phyloP scores from a whole-genome alignment of 2,888 invertebrate species.

The Cerastis rubricosa region DNA sequence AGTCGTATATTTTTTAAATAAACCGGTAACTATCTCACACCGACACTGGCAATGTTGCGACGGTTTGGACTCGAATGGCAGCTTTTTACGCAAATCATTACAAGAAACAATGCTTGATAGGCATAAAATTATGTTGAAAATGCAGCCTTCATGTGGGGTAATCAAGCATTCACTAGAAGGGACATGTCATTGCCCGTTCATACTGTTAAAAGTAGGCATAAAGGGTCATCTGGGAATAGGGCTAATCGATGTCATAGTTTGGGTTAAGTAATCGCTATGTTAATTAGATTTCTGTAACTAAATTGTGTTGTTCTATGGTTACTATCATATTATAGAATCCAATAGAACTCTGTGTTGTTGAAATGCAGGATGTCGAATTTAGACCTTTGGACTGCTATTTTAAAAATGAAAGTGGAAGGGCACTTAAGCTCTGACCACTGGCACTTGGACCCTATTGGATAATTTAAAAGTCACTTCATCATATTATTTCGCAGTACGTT shows the following conservation, averaged over 20 bases:
- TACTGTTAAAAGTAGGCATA: slow-evolving; percentile 19
- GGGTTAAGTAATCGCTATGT: slow-evolving; percentile 6
- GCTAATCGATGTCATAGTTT: slow-evolving; percentile 31
- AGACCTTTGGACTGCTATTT: not conserved
- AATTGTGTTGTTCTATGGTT: not conserved
- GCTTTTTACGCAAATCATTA: slow-evolving; percentile 60
- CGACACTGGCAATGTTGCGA: slow-evolving; percentile 56
- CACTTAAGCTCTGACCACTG: too few species aligned
- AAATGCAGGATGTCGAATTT: not conserved
- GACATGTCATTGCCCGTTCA: slow-evolving; percentile 45
- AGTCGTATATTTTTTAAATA: slow-evolving; percentile 34
- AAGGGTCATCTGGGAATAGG: slow-evolving; percentile 15
- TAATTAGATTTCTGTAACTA: slow-evolving; percentile 6
- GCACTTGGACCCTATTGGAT: not conserved
- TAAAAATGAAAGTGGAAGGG: not conserved
- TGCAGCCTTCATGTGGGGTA: slow-evolving; percentile 52
- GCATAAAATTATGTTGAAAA: slow-evolving; percentile 64
- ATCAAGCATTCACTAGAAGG: slow-evolving; percentile 58
- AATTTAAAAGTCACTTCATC: not conserved
- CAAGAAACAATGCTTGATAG: slow-evolving; percentile 62
- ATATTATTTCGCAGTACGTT: too few species aligned
- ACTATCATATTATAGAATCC: not conserved
- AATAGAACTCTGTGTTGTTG: not conserved
- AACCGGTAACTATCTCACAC: slow-evolving; percentile 44
- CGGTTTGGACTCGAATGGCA: slow-evolving; percentile 68